Percentiles rank a stretch among this genome's conserved stretches.
Evolutionary conservation across 2,888 invertebrate species (phyloP).

Genomic region (Halocaridina rubra): DNA sequence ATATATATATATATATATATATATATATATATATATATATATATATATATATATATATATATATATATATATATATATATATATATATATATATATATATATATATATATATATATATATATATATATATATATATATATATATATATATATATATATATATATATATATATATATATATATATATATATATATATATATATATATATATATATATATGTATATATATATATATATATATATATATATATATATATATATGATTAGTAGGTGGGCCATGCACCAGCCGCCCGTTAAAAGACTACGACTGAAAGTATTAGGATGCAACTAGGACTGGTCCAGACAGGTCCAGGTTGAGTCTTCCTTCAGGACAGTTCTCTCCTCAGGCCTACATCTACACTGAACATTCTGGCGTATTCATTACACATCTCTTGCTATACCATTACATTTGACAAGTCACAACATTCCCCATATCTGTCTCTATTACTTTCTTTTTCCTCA

Average conservation of each 20-base stretch:
- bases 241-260: slow-evolving; percentile 13
- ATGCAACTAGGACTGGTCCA: too few species aligned
- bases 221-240: slow-evolving; percentile 19
- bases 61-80: slow-evolving; percentile 10
- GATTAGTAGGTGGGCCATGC: not conserved
- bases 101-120: slow-evolving; percentile 9
- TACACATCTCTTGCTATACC: too few species aligned
- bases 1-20: not conserved
- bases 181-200: slow-evolving; percentile 9
- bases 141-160: not conserved
- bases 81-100: slow-evolving; percentile 1
- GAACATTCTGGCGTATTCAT: too few species aligned
- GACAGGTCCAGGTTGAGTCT: too few species aligned
- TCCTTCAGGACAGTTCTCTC: too few species aligned
- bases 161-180: not conserved
- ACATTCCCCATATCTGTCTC: too few species aligned
- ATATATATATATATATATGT: slow-evolving; percentile 11
- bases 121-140: not conserved
- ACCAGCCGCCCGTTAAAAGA: too few species aligned
- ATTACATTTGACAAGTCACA: too few species aligned
- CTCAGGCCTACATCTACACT: too few species aligned
- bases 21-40: not conserved
- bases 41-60: slow-evolving; percentile 9
- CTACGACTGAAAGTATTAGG: too few species aligned
- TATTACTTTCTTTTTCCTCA: too few species aligned